phyloP scores from a whole-genome alignment of 2,113 vertebrate genomes.

The Ictalurus furcatus region DNA sequence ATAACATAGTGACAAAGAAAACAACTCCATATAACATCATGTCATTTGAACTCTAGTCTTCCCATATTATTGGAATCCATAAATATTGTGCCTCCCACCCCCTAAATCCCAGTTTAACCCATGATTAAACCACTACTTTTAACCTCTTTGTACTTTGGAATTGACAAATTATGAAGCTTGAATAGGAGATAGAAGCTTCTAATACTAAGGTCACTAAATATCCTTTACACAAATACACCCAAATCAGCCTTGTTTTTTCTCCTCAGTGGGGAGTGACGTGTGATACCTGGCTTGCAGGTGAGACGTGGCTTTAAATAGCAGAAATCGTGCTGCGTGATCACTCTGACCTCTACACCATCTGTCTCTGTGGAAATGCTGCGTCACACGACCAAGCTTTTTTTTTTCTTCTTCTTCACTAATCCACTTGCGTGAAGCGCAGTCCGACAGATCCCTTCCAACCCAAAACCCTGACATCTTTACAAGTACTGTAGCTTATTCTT shows the following conservation, averaged over 20 bases:
- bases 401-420: not conserved
- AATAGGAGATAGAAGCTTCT: not conserved
- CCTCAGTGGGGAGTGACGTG: conserved; percentile 14
- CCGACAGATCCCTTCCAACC: not conserved
- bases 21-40: not conserved
- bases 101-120: not conserved
- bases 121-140: not conserved
- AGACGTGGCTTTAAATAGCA: conserved; percentile 65
- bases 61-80: not conserved
- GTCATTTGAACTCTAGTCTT: not conserved
- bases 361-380: conserved; percentile 53
- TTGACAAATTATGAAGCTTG: not conserved
- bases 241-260: not conserved
- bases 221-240: not conserved
- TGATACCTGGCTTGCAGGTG: conserved; percentile 50
- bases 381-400: not conserved
- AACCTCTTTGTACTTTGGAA: too few relatives aligned
- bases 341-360: conserved; percentile 66
- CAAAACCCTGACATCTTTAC: not conserved
- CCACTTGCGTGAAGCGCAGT: not conserved
- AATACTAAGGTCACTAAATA: not conserved
- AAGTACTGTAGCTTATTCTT: not conserved
- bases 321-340: conserved; percentile 60
- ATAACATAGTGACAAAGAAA: not conserved
- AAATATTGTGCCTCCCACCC: not conserved